Conservation (phyloP, 2,113 vertebrate species). For the Pelodiscus sinensis region DNA sequence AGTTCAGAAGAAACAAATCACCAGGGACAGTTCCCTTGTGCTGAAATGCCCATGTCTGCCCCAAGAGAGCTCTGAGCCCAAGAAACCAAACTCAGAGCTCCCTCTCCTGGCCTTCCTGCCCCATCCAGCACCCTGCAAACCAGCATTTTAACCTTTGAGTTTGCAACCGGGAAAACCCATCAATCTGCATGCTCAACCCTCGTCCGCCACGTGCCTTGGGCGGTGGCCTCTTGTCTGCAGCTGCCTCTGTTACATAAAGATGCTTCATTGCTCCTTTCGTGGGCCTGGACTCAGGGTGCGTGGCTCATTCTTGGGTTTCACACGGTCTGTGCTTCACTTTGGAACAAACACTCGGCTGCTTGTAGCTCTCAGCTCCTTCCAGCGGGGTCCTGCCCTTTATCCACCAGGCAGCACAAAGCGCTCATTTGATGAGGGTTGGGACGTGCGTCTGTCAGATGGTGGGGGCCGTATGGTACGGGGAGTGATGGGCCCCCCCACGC, state of each 20-base stretch:
- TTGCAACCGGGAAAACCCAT: background rate
- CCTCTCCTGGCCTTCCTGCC: background rate
- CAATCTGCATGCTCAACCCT: background rate
- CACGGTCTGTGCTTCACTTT: background rate
- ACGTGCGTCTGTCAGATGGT: background rate
- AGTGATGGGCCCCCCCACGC: background rate
- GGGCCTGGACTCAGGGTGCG: background rate
- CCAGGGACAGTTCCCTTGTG: background rate
- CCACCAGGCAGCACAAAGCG: background rate
- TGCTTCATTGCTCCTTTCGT: background rate
- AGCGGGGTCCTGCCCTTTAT: background rate
- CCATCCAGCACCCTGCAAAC: background rate
- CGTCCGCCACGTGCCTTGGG: background rate
- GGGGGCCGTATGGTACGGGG: too few species aligned
- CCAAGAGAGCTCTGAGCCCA: background rate
- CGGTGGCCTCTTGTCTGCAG: background rate
- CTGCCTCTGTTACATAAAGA: background rate
- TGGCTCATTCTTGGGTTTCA: background rate
- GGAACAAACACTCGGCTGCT: background rate
- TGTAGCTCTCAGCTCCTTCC: background rate
- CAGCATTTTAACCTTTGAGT: background rate
- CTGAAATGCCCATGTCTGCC: too few species aligned
- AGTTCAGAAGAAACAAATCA: background rate
- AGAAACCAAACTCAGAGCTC: background rate
- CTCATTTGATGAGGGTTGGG: background rate